Conservation (phyloP, 2,888 invertebrate genomes). For the Drosophila macrothrix region DNA sequence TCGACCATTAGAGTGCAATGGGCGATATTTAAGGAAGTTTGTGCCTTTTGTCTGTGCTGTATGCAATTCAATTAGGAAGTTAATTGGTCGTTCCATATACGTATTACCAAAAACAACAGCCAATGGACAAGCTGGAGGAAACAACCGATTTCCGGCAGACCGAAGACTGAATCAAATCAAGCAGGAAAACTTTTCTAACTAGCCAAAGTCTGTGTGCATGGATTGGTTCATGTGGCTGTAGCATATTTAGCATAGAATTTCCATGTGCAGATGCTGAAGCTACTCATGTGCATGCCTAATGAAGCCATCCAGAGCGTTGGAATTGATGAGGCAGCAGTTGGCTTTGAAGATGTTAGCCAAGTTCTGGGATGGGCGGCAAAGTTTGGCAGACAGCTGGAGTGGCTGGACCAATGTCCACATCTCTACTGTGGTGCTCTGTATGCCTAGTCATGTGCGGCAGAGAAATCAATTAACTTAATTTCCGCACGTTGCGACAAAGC, state of each 20-base stretch:
- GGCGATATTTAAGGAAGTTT: conserved; percentile 24
- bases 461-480: conserved; percentile 85
- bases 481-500: conserved; percentile 82
- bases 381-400: conserved; percentile 27
- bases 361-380: conserved; percentile 41
- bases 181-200: conserved; percentile 73
- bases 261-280: conserved; percentile 56
- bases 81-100: conserved; percentile 62
- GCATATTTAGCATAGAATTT: conserved; percentile 54
- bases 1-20: conserved; percentile 58
- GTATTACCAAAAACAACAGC: conserved; percentile 52
- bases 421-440: conserved; percentile 47
- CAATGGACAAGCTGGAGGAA: conserved; percentile 51
- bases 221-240: conserved; percentile 7
- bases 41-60: conserved; percentile 35
- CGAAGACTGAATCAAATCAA: conserved; percentile 69
- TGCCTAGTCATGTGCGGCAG: conserved; percentile 81
- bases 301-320: conserved; percentile 62
- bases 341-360: conserved; percentile 36
- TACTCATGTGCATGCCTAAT: conserved; percentile 77
- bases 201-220: conserved; percentile 21
- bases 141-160: conserved; percentile 67
- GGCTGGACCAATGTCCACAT: conserved; percentile 21
- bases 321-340: conserved; percentile 63
- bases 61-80: conserved; percentile 75